Percentiles rank a stretch among this genome's conserved stretches.
Conservation (phyloP, 2,113 vertebrate genomes). For the Melanocharis versteri region DNA sequence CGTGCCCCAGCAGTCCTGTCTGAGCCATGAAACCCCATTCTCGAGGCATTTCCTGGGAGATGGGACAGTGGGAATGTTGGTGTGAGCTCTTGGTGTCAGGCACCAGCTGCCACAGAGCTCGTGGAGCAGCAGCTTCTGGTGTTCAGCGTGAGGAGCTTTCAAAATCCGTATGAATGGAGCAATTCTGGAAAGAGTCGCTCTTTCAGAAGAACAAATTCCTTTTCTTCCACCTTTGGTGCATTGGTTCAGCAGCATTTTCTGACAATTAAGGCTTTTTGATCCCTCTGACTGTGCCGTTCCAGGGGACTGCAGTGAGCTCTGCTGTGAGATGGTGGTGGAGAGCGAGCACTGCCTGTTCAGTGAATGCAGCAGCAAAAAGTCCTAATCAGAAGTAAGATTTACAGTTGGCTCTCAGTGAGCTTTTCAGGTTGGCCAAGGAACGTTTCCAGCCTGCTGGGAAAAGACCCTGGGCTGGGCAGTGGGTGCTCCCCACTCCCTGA, state of each 20-base stretch:
- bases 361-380: not conserved
- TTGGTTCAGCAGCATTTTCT: not conserved
- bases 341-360: rapidly evolving
- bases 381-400: not conserved
- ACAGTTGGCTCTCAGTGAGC: not conserved
- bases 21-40: not conserved
- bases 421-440: not conserved
- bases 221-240: not conserved
- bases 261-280: not conserved
- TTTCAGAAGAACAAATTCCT: not conserved
- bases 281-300: not conserved
- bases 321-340: not conserved
- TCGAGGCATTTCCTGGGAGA: rapidly evolving
- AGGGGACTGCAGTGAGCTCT: not conserved
- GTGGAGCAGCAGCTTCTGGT: not conserved
- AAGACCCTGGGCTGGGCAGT: not conserved
- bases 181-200: not conserved
- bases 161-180: not conserved
- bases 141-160: not conserved
- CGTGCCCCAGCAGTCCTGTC: not conserved
- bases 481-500: not conserved
- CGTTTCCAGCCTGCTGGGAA: not conserved
- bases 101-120: not conserved
- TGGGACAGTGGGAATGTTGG: not conserved
- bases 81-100: not conserved